Conservation (phyloP, 64 coral and sea anemone genomes). For the Astreopora myriophthalma region DNA sequence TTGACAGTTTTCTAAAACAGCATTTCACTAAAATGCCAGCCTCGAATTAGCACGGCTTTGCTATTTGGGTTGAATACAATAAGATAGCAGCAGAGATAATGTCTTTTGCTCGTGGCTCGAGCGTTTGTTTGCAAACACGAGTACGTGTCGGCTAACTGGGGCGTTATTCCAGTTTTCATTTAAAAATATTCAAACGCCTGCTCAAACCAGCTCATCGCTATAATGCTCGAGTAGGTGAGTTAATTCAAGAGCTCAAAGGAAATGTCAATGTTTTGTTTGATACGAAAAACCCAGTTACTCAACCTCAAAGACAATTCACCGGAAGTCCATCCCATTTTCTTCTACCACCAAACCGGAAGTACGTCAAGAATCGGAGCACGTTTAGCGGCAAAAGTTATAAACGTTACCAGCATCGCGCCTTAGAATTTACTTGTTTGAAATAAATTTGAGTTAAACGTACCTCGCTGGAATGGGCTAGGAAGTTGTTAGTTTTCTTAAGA, state of each 20-base stretch:
- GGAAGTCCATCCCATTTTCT: conserved; percentile 7
- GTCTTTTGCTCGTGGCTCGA: too few relatives aligned
- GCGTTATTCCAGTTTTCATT: too few relatives aligned
- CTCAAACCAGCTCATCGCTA: not conserved
- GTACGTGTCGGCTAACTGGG: not conserved
- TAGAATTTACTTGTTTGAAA: conserved; percentile 19
- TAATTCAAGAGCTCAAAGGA: not conserved
- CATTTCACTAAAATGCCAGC: too few relatives aligned
- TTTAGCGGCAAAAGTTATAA: not conserved
- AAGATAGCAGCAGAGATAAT: too few relatives aligned
- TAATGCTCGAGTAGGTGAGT: not conserved
- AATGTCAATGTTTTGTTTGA: not conserved
- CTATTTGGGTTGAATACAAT: too few relatives aligned
- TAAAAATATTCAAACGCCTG: not conserved
- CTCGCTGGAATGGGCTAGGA: not conserved
- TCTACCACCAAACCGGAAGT: not conserved
- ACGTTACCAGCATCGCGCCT: not conserved
- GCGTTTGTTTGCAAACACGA: not conserved
- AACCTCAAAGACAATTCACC: not conserved
- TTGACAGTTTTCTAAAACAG: too few relatives aligned
- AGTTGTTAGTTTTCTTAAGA: not conserved
- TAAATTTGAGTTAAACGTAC: not conserved
- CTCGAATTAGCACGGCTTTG: too few relatives aligned
- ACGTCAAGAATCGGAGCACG: not conserved
- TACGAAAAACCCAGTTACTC: not conserved